phyloP scores from a whole-genome alignment of 2,797 vertebrate genomes.

The Tadarida brasiliensis region DNA sequence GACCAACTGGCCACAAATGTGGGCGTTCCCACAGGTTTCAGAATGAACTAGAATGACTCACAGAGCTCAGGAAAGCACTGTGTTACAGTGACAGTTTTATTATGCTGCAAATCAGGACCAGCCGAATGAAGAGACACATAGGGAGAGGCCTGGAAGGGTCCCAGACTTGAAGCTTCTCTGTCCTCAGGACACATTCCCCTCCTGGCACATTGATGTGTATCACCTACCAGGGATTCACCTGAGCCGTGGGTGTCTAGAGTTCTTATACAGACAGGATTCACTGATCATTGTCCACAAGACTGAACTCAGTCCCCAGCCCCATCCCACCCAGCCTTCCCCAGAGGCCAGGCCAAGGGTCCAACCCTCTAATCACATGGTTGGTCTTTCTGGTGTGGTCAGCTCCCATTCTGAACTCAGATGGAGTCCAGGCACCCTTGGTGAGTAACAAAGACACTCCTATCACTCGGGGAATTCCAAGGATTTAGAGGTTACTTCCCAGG shows the following conservation, averaged over 20 bases:
- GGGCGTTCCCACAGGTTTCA: neutral
- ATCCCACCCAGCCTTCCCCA: accelerated
- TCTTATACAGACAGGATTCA: neutral
- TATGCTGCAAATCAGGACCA: neutral
- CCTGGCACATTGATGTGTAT: neutral
- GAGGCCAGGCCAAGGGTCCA: neutral
- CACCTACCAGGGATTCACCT: neutral
- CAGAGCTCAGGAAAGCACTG: neutral
- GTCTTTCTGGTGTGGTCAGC: neutral
- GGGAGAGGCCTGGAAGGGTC: neutral
- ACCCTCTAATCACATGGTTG: neutral
- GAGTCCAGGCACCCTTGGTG: neutral
- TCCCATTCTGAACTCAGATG: neutral
- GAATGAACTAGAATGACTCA: neutral
- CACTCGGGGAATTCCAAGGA: neutral
- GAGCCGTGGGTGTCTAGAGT: neutral
- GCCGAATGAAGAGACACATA: neutral
- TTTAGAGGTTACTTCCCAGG: neutral
- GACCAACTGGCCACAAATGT: neutral
- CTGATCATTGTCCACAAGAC: neutral
- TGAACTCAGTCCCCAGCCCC: neutral
- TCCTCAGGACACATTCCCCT: neutral
- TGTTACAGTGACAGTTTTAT: neutral
- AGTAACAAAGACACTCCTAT: neutral
- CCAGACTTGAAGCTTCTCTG: neutral